These are phyloP conservation scores for Brevipalpus yothersi DNA, from an alignment of 1,140 invertebrate species.

Conservation along the genomic window DNA sequence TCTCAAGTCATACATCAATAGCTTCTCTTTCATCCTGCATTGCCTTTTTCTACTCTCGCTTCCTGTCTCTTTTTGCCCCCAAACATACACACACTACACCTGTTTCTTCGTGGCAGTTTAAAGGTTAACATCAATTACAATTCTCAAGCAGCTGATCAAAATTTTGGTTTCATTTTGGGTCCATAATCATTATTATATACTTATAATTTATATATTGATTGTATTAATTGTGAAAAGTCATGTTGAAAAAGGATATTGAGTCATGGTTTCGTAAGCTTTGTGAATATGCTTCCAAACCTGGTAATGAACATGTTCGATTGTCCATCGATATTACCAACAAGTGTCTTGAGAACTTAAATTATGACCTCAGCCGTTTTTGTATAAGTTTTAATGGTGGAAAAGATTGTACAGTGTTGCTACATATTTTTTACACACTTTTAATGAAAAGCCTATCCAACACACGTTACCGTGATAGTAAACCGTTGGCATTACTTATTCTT, in stretches of 20 bases:
- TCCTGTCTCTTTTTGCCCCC: no score
- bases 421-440: constrained; percentile 39
- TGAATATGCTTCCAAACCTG: background rate
- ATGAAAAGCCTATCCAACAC: constrained; percentile 18
- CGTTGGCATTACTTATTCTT: constrained; percentile 47
- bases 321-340: background rate
- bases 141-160: no score
- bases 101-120: no score
- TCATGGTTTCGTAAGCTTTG: background rate
- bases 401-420: constrained; percentile 74
- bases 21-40: no score
- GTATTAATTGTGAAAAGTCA: background rate
- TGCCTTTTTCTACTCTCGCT: no score
- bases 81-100: no score
- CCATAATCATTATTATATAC: no score
- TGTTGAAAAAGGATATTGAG: background rate
- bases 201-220: no score
- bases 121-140: no score
- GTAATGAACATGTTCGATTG: background rate
- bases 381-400: constrained; percentile 91
- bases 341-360: background rate
- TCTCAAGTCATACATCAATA: no score
- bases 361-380: constrained; percentile 26
- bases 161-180: no score
- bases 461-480: constrained; percentile 9